Percentiles rank a stretch among this genome's conserved stretches.
Evolutionary conservation across 2,888 invertebrate genomes (phyloP).

Genomic region (Leucophora obtusa): DNA sequence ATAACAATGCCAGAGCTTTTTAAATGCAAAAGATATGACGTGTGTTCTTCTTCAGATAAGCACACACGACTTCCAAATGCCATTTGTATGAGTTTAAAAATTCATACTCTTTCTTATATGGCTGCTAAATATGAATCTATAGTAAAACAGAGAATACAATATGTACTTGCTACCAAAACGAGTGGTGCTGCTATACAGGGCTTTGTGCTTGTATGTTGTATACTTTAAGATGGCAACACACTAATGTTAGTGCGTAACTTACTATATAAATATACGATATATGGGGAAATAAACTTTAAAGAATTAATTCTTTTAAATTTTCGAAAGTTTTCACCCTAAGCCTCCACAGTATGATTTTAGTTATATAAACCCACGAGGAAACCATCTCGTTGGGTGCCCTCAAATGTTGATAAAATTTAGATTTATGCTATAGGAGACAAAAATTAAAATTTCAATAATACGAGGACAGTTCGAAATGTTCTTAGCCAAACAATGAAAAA

Average conservation of each 20-base stretch:
- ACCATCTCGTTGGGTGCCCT: too few species aligned
- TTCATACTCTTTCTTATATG: conserved; percentile 41
- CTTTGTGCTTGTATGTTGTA: neutral
- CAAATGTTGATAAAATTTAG: too few species aligned
- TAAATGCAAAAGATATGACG: conserved; percentile 64
- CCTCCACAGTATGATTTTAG: too few species aligned
- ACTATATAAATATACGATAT: too few species aligned
- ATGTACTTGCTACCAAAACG: neutral
- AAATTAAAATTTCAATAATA: too few species aligned
- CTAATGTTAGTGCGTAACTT: neutral
- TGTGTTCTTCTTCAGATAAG: conserved; percentile 62
- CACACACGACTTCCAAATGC: conserved; percentile 53
- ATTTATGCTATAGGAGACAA: too few species aligned
- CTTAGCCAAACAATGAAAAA: too few species aligned
- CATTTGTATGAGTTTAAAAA: conserved; percentile 50
- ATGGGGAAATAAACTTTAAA: neutral
- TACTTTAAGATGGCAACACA: conserved; percentile 7
- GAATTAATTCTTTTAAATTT: too few species aligned
- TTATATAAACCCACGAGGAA: too few species aligned
- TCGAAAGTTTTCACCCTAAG: too few species aligned
- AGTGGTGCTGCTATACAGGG: too few species aligned
- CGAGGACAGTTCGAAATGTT: too few species aligned
- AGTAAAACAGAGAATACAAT: neutral
- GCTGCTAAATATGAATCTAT: neutral
- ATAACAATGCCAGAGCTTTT: conserved; percentile 43